Percentiles rank a stretch among this genome's conserved stretches.
Conservation (phyloP, 2,888 invertebrate genomes). For the Troides aeacus region DNA sequence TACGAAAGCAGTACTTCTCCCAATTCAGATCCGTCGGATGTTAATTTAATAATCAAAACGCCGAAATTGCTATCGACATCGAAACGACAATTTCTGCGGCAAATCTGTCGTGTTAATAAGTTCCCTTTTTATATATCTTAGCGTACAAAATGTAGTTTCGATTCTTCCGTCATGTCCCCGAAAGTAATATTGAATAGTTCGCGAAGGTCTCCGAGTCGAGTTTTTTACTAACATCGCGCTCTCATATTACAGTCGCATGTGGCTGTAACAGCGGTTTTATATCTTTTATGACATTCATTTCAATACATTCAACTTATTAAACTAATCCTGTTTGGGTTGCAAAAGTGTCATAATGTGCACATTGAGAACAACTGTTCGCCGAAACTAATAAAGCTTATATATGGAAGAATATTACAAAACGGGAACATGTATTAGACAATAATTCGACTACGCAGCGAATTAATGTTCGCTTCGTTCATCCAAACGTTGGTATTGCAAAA, state of each 20-base stretch:
- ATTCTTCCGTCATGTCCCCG: conserved; percentile 23
- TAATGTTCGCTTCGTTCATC: background rate
- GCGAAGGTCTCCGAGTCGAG: conserved; percentile 23
- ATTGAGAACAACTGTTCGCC: conserved; percentile 21
- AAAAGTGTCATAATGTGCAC: conserved; percentile 16
- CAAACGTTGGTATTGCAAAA: too few relatives aligned
- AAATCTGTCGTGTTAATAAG: background rate
- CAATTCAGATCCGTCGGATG: background rate
- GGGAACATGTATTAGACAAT: background rate
- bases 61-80: background rate
- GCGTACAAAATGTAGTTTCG: conserved; percentile 22
- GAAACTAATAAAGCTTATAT: background rate
- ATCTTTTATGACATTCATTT: conserved; percentile 29
- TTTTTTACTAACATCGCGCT: conserved; percentile 29
- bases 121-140: conserved; percentile 1
- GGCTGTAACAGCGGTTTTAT: conserved; percentile 29
- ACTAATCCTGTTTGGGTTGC: conserved; percentile 23
- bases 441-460: background rate
- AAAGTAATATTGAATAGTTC: conserved; percentile 29
- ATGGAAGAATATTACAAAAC: conserved; percentile 3
- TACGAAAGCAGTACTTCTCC: background rate
- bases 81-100: background rate
- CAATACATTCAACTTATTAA: conserved; percentile 28
- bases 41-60: background rate
- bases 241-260: conserved; percentile 27